These are phyloP conservation scores for Mesopsocus fuscifrons DNA, from an alignment of 2,888 invertebrate genomes.

Conservation along the genomic window DNA sequence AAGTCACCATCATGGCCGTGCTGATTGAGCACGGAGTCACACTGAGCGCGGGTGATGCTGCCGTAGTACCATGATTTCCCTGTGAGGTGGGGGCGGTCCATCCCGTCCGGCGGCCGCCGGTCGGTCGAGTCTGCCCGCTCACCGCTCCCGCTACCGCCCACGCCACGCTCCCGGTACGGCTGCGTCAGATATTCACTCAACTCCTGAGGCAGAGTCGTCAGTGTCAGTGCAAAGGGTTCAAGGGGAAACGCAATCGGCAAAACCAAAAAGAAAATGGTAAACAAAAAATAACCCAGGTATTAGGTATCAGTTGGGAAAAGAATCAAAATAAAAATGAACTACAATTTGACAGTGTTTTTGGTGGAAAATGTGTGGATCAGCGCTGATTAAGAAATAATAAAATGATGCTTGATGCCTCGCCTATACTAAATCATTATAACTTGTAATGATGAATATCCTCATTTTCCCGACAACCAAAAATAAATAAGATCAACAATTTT, in stretches of 20 bases:
- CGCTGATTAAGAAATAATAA: no score
- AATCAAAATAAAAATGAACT: slow-evolving; percentile 1
- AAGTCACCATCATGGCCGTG: slow-evolving; percentile 96
- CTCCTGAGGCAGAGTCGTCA: slow-evolving; percentile 38
- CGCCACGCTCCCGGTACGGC: slow-evolving; percentile 44
- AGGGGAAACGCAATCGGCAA: not conserved
- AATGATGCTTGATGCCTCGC: no score
- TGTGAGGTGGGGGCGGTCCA: slow-evolving; percentile 46
- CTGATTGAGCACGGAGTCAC: slow-evolving; percentile 87
- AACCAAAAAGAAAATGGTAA: slow-evolving; percentile 9
- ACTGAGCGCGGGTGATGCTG: slow-evolving; percentile 84
- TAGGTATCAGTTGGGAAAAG: not conserved
- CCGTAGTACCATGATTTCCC: slow-evolving; percentile 97
- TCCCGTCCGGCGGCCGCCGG: slow-evolving; percentile 24
- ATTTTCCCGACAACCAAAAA: no score
- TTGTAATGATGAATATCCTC: no score
- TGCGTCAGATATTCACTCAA: slow-evolving; percentile 75
- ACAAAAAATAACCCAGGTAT: not conserved
- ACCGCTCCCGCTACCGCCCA: slow-evolving; percentile 25
- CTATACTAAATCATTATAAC: no score
- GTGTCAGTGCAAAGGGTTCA: not conserved
- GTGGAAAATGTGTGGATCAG: no score
- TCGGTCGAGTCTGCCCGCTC: slow-evolving; percentile 31
- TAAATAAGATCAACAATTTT: no score
- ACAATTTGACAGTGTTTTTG: no score